Percentiles rank a stretch among this genome's conserved stretches.
Conservation (phyloP, 2,113 vertebrate genomes). For the Glaucidium brasilianum region DNA sequence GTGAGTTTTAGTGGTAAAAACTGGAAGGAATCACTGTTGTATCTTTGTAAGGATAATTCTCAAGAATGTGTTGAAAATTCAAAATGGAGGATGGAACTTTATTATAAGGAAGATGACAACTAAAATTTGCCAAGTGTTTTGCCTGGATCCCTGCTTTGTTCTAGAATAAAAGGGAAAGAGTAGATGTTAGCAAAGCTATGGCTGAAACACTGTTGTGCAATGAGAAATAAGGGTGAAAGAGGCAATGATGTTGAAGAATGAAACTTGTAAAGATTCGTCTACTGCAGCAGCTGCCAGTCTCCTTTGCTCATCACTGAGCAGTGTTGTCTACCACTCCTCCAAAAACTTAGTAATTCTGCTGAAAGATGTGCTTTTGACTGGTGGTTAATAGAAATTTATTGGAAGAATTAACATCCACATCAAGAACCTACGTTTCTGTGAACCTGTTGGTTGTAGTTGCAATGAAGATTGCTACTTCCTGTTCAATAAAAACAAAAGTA, state of each 20-base stretch:
- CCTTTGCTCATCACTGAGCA: not conserved
- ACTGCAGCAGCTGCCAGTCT: not conserved
- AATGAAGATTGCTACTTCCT: not conserved
- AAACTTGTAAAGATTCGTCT: not conserved
- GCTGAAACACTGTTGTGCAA: not conserved
- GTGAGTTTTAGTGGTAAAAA: not conserved
- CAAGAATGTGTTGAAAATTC: not conserved
- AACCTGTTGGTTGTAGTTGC: not conserved
- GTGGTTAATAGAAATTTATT: not conserved
- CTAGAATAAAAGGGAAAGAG: not conserved
- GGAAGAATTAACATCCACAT: not conserved
- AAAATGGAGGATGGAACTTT: not conserved
- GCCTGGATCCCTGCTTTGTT: not conserved
- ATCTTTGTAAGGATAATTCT: not conserved
- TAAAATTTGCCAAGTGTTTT: not conserved
- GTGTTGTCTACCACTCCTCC: accelerated
- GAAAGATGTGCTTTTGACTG: not conserved
- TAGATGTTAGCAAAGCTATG: not conserved
- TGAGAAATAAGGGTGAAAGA: not conserved
- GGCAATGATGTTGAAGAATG: not conserved
- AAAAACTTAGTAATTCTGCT: not conserved
- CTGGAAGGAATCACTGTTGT: not conserved
- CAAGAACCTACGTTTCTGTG: not conserved
- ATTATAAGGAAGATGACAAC: not conserved
- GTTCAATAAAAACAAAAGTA: not conserved